These are phyloP conservation scores for Sarcophaga peregrina DNA, from an alignment of 1,140 invertebrate species.

Conservation along the genomic window DNA sequence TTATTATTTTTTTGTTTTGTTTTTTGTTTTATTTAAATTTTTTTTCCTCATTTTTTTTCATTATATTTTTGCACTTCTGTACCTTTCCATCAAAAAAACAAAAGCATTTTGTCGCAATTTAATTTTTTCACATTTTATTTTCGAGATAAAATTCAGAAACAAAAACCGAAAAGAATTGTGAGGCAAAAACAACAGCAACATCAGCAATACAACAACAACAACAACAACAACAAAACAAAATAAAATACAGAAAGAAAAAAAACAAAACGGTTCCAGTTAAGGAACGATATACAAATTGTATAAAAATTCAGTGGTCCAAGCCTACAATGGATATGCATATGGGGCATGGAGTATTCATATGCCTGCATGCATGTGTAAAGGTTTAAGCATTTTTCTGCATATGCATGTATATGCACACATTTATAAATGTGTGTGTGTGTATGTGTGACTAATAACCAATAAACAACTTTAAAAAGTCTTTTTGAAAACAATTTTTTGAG, in stretches of 20 bases:
- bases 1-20: too few relatives aligned
- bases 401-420: background rate
- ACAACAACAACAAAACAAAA: background rate
- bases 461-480: too few relatives aligned
- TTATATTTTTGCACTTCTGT: background rate
- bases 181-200: background rate
- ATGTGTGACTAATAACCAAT: too few relatives aligned
- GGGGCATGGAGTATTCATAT: background rate
- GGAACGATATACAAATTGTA: background rate
- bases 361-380: background rate
- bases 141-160: background rate
- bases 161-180: background rate
- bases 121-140: constrained; percentile 16
- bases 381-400: background rate
- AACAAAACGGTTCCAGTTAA: background rate
- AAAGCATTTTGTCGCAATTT: constrained; percentile 14
- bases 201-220: background rate
- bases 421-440: background rate
- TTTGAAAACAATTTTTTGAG: too few relatives aligned
- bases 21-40: too few relatives aligned
- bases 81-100: constrained; percentile 4
- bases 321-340: background rate
- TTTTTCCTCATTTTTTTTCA: too few relatives aligned
- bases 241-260: background rate
- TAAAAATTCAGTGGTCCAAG: background rate